phyloP scores from a whole-genome alignment of 2,113 vertebrate species.

The Oplegnathus fasciatus region DNA sequence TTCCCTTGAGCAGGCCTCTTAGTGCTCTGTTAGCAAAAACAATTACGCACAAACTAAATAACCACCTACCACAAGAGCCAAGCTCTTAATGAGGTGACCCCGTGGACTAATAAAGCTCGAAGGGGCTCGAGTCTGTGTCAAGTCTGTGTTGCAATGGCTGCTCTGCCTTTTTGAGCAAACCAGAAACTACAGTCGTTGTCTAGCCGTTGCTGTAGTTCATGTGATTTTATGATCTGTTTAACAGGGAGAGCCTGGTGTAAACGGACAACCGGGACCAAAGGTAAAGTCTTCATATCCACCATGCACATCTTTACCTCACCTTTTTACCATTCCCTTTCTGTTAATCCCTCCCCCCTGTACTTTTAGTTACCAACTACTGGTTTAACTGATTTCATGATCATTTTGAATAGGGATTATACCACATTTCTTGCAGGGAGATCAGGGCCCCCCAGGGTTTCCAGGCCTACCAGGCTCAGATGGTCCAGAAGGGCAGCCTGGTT shows the following conservation, averaged over 20 bases:
- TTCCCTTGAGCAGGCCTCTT: conserved; percentile 47
- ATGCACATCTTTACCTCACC: too few species aligned
- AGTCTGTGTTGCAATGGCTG: not conserved
- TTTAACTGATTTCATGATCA: not conserved
- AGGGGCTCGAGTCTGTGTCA: conserved; percentile 45
- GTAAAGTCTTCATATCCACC: conserved; percentile 73
- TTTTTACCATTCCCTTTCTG: not conserved
- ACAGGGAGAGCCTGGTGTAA: conserved; percentile 89
- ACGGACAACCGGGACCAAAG: conserved; percentile 89
- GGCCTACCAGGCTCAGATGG: conserved; percentile 88
- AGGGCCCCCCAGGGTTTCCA: conserved; percentile 85
- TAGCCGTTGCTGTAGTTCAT: not conserved
- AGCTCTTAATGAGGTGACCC: conserved; percentile 60
- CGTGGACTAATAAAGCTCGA: conserved; percentile 38
- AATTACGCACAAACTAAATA: conserved; percentile 50
- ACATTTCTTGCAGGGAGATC: conserved; percentile 86
- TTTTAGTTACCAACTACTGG: not conserved
- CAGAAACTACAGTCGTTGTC: not conserved
- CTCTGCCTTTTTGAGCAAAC: conserved; percentile 8
- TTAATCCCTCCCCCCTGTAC: not conserved
- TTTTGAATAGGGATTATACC: not conserved
- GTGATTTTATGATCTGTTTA: conserved; percentile 65
- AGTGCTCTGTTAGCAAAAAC: conserved; percentile 53
- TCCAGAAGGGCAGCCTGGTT: conserved; percentile 86
- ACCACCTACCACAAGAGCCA: conserved; percentile 22